Evolutionary conservation across 2,113 vertebrate species (phyloP).

Genomic region (Elephantulus edwardii): DNA sequence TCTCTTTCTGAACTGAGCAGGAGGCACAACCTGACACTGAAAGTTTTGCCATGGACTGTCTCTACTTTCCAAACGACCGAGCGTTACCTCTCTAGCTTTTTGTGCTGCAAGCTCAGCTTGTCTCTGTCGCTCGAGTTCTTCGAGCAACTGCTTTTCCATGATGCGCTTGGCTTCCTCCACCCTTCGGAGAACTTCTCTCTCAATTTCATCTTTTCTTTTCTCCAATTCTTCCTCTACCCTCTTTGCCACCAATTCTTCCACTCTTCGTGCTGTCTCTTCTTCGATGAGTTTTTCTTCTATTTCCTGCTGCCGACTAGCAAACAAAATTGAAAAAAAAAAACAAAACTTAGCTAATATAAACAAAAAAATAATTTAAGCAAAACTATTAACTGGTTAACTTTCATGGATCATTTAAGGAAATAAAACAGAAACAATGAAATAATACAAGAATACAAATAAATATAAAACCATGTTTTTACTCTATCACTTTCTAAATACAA

Average conservation of each 20-base stretch:
- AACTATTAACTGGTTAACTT: neutral
- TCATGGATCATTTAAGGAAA: neutral
- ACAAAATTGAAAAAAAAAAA: constrained; percentile 25
- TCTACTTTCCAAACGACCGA: constrained; percentile 99
- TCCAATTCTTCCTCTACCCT: constrained; percentile 98
- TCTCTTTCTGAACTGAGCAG: constrained; percentile 87
- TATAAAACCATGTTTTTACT: neutral
- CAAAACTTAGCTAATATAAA: neutral
- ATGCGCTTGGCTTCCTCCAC: constrained; percentile 99
- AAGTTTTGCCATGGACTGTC: constrained; percentile 95
- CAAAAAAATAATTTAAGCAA: neutral
- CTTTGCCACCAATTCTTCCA: constrained; percentile 98
- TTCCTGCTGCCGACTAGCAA: constrained; percentile 93
- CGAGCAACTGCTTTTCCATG: constrained; percentile 99
- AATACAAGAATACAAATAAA: neutral
- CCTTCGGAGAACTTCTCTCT: constrained; percentile 96
- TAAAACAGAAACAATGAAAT: neutral
- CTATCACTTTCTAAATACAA: neutral
- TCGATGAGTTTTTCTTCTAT: constrained; percentile 99
- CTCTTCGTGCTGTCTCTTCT: constrained; percentile 98
- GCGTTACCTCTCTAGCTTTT: constrained; percentile 99
- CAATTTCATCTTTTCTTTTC: constrained; percentile 99
- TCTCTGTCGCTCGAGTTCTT: constrained; percentile 99
- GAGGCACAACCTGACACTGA: constrained; percentile 88
- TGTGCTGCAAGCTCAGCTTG: constrained; percentile 98